Evolutionary conservation across 2,888 invertebrate species (phyloP).

Genomic region (Petrolisthes manimaculis): DNA sequence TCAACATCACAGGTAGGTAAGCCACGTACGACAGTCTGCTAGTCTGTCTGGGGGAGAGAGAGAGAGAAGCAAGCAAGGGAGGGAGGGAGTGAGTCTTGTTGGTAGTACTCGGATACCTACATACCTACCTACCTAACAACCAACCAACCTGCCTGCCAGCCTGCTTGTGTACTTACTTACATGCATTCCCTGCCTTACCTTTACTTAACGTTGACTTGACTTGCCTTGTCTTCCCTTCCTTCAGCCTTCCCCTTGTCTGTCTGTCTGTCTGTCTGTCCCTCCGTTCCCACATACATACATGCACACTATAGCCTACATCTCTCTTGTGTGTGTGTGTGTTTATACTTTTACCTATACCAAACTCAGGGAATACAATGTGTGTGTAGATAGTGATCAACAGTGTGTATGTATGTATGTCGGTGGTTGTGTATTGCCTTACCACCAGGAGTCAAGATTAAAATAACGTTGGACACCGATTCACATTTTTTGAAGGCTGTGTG

Average conservation of each 20-base stretch:
- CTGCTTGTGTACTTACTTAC: not conserved
- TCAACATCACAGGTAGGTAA: conserved; percentile 44
- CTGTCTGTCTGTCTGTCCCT: not conserved
- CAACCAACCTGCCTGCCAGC: not conserved
- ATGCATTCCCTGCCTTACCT: not conserved
- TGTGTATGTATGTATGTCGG: conserved; percentile 1
- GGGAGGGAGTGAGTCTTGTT: not conserved
- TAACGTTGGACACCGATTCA: no score
- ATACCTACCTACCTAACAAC: not conserved
- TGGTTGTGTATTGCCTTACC: not conserved
- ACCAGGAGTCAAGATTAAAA: no score
- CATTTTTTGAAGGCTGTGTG: no score
- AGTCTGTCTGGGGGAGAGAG: no score
- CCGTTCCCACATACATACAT: not conserved
- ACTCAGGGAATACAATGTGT: not conserved
- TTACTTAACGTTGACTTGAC: not conserved
- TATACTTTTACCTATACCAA: not conserved
- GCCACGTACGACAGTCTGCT: not conserved
- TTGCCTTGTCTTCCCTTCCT: not conserved
- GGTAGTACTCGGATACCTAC: not conserved
- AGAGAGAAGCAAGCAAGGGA: no score
- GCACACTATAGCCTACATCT: not conserved
- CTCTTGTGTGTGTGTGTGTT: not conserved
- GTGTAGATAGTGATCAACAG: not conserved
- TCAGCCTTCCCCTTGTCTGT: not conserved